phyloP scores from a whole-genome alignment of 2,113 vertebrate genomes.

The Nyctereutes procyonoides region DNA sequence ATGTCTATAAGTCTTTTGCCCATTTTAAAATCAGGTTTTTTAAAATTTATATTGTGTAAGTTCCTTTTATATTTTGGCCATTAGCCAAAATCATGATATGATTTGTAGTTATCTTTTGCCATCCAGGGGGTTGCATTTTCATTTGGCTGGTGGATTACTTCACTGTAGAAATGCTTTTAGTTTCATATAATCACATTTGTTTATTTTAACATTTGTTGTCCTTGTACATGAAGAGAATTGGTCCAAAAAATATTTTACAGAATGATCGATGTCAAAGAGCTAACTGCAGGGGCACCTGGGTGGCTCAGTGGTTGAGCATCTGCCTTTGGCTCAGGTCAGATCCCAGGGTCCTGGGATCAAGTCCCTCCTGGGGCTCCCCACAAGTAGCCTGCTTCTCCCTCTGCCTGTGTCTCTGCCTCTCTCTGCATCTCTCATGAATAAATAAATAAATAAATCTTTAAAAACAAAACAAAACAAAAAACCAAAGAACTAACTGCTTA shows the following conservation, averaged over 20 bases:
- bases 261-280: not conserved
- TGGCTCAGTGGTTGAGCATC: too few relatives aligned
- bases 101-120: not conserved
- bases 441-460: too few relatives aligned
- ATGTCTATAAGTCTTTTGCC: not conserved
- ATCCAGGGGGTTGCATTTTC: not conserved
- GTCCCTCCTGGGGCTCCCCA: too few relatives aligned
- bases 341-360: too few relatives aligned
- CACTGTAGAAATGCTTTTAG: not conserved
- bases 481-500: not conserved
- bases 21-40: not conserved
- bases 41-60: not conserved
- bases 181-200: not conserved
- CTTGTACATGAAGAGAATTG: not conserved
- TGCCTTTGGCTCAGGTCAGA: too few relatives aligned
- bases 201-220: not conserved
- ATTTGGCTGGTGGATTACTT: not conserved
- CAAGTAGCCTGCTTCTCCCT: too few relatives aligned
- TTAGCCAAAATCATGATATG: not conserved
- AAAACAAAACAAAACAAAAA: too few relatives aligned
- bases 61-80: not conserved
- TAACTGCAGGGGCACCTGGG: not conserved
- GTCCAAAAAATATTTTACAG: not conserved
- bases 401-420: too few relatives aligned
- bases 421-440: too few relatives aligned